These are phyloP conservation scores for Coreoperca whiteheadi DNA, from an alignment of 2,113 vertebrate genomes.

Conservation along the genomic window DNA sequence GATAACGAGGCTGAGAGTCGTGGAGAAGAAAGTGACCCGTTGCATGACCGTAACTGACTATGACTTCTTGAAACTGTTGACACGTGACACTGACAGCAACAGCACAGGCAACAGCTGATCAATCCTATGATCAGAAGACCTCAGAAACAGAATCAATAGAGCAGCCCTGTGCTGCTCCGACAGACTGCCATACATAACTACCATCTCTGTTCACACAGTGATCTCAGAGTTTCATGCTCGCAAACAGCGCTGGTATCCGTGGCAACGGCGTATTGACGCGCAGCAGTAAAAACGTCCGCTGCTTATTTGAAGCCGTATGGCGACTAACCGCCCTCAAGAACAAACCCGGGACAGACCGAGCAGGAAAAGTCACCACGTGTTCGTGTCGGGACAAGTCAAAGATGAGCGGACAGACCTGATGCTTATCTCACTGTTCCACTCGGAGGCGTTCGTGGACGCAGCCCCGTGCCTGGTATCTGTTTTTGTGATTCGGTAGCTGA, in stretches of 20 bases:
- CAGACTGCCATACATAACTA: neutral
- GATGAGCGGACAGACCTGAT: neutral
- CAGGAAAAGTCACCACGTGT: neutral
- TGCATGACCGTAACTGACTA: neutral
- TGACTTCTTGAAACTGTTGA: neutral
- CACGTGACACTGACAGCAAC: neutral
- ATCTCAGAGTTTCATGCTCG: neutral
- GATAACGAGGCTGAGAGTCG: neutral
- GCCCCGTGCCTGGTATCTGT: neutral
- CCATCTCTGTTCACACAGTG: neutral
- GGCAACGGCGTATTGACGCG: neutral
- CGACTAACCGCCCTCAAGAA: too few species aligned
- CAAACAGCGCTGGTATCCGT: neutral
- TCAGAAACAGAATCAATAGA: neutral
- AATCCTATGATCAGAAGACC: neutral
- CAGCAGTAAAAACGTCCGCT: neutral
- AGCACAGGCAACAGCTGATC: neutral
- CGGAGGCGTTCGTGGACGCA: neutral
- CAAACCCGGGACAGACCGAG: neutral
- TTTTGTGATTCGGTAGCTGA: neutral
- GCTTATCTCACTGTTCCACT: constrained; percentile 3
- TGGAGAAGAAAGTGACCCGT: too few species aligned
- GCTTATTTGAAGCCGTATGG: too few species aligned
- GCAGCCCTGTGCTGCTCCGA: neutral
- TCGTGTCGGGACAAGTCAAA: constrained; percentile 15